phyloP scores from a whole-genome alignment of 2,888 invertebrate species.

The Eupithecia subumbrata region DNA sequence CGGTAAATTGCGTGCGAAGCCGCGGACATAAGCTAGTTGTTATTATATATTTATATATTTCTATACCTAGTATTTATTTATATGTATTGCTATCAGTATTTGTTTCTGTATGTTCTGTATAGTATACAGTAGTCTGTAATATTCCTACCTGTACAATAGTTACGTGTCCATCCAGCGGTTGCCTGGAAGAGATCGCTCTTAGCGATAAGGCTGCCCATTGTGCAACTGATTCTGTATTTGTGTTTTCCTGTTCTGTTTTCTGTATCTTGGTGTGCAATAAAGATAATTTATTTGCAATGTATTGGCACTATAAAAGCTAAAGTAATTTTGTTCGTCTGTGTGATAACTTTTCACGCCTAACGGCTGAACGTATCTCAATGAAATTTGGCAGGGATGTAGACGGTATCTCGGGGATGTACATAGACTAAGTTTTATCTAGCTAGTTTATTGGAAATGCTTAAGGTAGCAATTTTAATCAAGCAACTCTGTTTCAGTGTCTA shows the following conservation, averaged over 20 bases:
- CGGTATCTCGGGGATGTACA: no score
- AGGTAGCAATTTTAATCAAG: no score
- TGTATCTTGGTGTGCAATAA: constrained; percentile 4
- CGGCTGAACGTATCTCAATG: no score
- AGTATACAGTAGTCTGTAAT: background rate
- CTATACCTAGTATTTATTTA: no score
- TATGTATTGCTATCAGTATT: no score
- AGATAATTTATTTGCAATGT: background rate
- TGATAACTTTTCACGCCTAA: background rate
- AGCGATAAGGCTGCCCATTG: background rate
- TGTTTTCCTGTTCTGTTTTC: constrained; percentile 2
- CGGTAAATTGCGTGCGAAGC: no score
- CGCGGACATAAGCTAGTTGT: no score
- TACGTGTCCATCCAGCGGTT: constrained; percentile 1
- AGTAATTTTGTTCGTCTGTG: background rate
- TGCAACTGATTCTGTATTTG: constrained; percentile 1
- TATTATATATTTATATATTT: no score
- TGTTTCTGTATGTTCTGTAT: background rate
- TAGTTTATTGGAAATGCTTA: no score
- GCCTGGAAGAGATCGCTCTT: background rate
- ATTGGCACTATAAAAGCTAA: background rate
- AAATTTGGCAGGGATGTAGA: no score
- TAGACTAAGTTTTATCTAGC: no score
- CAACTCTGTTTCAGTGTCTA: no score
- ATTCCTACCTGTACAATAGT: background rate